Evolutionary conservation across 2,888 invertebrate species (phyloP).

Genomic region (Synanthedon myopaeformis): DNA sequence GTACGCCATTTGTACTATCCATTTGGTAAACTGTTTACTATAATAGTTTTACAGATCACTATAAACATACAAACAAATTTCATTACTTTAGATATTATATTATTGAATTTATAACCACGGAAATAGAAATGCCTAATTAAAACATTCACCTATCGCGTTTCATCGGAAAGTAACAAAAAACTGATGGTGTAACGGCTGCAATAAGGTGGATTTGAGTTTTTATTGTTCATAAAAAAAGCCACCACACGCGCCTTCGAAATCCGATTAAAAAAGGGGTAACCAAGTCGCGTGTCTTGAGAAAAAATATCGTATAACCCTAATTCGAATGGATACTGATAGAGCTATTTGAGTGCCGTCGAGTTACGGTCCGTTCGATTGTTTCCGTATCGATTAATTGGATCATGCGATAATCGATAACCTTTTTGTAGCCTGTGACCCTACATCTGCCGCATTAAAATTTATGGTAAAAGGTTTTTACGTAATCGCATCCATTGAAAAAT

Average conservation of each 20-base stretch:
- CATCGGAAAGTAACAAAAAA: conserved; percentile 45
- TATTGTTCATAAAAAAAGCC: conserved; percentile 46
- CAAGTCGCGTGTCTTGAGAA: conserved; percentile 41
- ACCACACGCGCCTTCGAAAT: conserved; percentile 58
- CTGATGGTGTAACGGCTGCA: conserved; percentile 55
- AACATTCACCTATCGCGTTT: conserved; percentile 54
- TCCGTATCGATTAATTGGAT: conserved; percentile 69
- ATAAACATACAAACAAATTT: too few relatives aligned
- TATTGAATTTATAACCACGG: conserved; percentile 3
- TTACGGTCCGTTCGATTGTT: conserved; percentile 54
- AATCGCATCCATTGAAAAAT: too few relatives aligned
- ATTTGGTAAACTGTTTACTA: too few relatives aligned
- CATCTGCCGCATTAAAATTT: conserved; percentile 39
- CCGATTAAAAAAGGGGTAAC: conserved; percentile 67
- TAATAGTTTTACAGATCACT: too few relatives aligned
- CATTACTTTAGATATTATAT: too few relatives aligned
- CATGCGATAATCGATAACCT: conserved; percentile 66
- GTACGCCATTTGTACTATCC: too few relatives aligned
- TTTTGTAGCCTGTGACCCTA: conserved; percentile 47
- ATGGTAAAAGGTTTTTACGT: background rate
- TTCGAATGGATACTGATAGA: conserved; percentile 60
- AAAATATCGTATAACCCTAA: conserved; percentile 61
- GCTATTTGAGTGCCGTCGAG: conserved; percentile 58
- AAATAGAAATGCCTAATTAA: conserved; percentile 43
- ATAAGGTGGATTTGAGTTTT: conserved; percentile 61